Evolutionary conservation across 1,140 invertebrate species (phyloP).

Genomic region (Cardiocondyla obscurior): DNA sequence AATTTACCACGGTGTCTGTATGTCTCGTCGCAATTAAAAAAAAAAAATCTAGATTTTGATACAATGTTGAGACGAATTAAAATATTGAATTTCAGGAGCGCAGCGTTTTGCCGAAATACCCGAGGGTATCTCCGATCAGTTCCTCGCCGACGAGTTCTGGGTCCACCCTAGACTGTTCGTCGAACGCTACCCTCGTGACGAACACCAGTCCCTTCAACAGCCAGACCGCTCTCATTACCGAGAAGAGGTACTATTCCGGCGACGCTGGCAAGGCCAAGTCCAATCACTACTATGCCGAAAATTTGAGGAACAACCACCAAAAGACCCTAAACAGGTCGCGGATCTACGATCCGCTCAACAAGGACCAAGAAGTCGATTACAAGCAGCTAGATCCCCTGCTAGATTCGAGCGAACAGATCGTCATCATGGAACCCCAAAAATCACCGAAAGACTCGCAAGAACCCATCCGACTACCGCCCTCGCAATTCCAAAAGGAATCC

Average conservation of each 20-base stretch:
- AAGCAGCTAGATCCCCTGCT: conserved; percentile 79
- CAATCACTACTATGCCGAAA: conserved; percentile 79
- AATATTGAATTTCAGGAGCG: conserved; percentile 76
- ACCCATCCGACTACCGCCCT: not conserved
- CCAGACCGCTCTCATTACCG: conserved; percentile 75
- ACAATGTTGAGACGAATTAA: not conserved
- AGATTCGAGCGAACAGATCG: conserved; percentile 49
- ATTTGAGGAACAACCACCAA: conserved; percentile 77
- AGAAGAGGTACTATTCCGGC: conserved; percentile 61
- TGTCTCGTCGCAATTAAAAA: not conserved
- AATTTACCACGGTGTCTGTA: not conserved
- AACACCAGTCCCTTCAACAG: conserved; percentile 84
- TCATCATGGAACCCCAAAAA: conserved; percentile 64
- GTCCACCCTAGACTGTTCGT: conserved; percentile 85
- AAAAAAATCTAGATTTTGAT: not conserved
- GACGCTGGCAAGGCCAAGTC: not conserved
- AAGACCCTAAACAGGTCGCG: conserved; percentile 70
- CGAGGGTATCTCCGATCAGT: conserved; percentile 75
- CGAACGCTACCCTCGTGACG: conserved; percentile 84
- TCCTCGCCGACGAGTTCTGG: conserved; percentile 83
- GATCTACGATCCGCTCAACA: conserved; percentile 76
- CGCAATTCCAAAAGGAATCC: conserved; percentile 65
- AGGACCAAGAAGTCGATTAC: conserved; percentile 70
- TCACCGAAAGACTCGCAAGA: conserved; percentile 17
- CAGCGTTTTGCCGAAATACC: conserved; percentile 76